Conservation (phyloP, 2,113 vertebrate genomes). For the Chaetorhynchus papuensis region DNA sequence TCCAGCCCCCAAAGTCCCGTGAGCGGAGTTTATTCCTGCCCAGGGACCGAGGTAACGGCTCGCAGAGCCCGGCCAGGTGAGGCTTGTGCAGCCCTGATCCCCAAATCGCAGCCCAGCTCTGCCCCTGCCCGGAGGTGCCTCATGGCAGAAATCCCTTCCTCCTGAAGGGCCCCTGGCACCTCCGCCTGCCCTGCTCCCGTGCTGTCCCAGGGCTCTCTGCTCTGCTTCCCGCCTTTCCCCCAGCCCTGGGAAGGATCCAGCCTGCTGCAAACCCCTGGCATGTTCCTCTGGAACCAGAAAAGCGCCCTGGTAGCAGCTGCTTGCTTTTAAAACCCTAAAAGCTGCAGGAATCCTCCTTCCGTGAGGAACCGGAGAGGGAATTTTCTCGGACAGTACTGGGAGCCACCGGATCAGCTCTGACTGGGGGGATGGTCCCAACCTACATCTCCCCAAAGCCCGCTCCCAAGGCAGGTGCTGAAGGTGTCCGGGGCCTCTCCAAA, state of each 20-base stretch:
- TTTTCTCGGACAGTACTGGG: rapidly evolving
- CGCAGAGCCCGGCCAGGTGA: rapidly evolving
- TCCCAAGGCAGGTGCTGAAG: neutral
- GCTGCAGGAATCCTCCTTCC: neutral
- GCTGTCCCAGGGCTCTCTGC: neutral
- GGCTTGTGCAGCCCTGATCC: neutral
- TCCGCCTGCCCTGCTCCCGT: neutral
- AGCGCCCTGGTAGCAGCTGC: neutral
- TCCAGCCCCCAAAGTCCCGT: rapidly evolving
- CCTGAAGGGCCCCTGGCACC: neutral
- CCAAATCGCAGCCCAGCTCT: neutral
- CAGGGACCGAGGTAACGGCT: rapidly evolving
- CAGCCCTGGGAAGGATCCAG: neutral
- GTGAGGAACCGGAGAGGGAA: neutral
- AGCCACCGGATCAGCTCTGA: neutral
- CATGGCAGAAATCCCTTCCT: neutral
- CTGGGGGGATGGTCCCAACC: neutral
- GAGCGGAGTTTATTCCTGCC: neutral
- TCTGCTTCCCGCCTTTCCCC: neutral
- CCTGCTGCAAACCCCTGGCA: neutral
- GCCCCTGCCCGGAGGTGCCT: neutral
- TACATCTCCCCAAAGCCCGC: neutral
- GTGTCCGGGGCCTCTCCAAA: neutral
- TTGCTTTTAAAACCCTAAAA: neutral
- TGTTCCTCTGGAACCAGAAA: rapidly evolving